phyloP scores from a whole-genome alignment of 2,113 vertebrate species.

The Erythrolamprus reginae region DNA sequence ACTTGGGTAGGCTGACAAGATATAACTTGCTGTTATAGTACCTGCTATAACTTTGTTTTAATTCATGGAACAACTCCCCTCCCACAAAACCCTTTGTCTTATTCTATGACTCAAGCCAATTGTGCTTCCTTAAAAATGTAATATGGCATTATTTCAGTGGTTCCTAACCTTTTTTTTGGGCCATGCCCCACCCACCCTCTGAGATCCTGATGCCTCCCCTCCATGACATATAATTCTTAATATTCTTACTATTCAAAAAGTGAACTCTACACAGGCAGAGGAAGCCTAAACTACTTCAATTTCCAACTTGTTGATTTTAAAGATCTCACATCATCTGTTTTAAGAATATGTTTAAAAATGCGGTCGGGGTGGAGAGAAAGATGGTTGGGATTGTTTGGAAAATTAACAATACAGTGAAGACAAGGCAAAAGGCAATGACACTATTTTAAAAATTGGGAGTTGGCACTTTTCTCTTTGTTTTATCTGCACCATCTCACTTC shows the following conservation, averaged over 20 bases:
- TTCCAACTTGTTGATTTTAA: not conserved
- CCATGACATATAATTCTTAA: too few relatives aligned
- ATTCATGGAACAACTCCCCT: not conserved
- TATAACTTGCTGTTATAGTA: too few relatives aligned
- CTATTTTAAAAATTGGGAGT: not conserved
- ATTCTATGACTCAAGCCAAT: not conserved
- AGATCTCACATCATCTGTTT: not conserved
- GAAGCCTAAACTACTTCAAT: not conserved
- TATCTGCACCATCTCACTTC: not conserved
- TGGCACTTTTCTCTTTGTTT: too few relatives aligned
- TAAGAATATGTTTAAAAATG: not conserved
- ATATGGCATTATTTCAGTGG: too few relatives aligned
- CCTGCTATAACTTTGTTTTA: not conserved
- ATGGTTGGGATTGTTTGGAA: not conserved
- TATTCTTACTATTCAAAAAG: too few relatives aligned
- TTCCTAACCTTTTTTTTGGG: too few relatives aligned
- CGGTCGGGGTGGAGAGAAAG: too few relatives aligned
- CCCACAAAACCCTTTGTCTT: not conserved
- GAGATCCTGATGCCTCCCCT: too few relatives aligned
- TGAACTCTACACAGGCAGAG: too few relatives aligned
- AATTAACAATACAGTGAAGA: not conserved
- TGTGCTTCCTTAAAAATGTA: not conserved
- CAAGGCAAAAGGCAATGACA: not conserved
- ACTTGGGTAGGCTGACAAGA: too few relatives aligned
- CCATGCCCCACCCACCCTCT: too few relatives aligned